Base-by-base conservation (phyloP, 2,888 invertebrate species). In the Campoplex capitator region DNA sequence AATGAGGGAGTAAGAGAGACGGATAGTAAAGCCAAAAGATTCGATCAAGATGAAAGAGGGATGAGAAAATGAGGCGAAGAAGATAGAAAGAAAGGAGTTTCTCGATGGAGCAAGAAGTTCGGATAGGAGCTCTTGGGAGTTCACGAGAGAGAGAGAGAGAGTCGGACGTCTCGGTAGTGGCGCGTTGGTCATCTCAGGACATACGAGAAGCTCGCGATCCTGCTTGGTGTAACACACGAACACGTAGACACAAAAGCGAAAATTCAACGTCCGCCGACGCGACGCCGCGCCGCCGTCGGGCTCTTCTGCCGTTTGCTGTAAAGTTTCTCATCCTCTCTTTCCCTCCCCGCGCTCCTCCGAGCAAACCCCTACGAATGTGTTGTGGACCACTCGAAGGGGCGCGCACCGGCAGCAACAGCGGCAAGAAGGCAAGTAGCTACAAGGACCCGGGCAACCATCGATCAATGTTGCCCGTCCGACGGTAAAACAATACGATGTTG, bases 401-500 rank as follows among this genome's bases (percentile, higher is more conserved):
- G 84, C 84, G 82, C 82, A 73, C 71, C 82, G 74, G 62, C 81
- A 54, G n/a, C 54, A 73, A 68, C 16, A 83, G 90, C 86, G 88
- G 90, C 91, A 92, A 92, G 91, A 91, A 91, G 91, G 89, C 90
- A 91, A 90, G 89, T 91, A 91, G 91, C 91, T 92, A 92, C 93
- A 92, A 89, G 91, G 89, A 89, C 85, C 88, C 86, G 88, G 88
- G 88, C 84, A 91, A 91, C 94, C 90, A 94, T 94, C 93, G 92
- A 94, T 94, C 94, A 94, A 94, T 93, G 94, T 93, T 94, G 90
- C 91, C 91, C 92, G 92, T 92, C 86, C 88, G 93, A 93, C 92
- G 93, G 92, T 94, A 93, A 94, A 94, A 94, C 94, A 94, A 94
- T 94, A 94, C 94, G 92, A 94, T 94, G 93, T 93, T 94, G 93